Percentiles rank a stretch among this genome's conserved stretches.
These are phyloP conservation scores for Cassiopea andromeda DNA, from an alignment of 30 jellyfish, hydroid and myxozoan species.

Conservation along the genomic window DNA sequence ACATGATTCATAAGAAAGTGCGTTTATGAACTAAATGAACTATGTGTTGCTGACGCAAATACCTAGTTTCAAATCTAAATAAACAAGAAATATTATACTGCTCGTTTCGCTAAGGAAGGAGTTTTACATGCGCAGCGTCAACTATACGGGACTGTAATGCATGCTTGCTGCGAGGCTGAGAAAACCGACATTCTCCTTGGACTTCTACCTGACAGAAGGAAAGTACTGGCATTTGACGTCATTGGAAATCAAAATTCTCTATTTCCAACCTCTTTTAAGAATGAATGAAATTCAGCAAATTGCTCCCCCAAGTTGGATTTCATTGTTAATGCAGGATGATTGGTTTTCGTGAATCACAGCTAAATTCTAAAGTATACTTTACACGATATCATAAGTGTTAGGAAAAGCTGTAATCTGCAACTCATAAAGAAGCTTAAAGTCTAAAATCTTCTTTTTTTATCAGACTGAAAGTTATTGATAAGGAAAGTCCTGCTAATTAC, in stretches of 20 bases:
- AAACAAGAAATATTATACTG: too few relatives aligned
- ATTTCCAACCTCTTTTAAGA: background rate
- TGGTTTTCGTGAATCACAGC: background rate
- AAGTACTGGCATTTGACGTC: background rate
- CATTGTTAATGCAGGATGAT: background rate
- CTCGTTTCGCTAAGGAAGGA: too few relatives aligned
- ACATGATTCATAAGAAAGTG: too few relatives aligned
- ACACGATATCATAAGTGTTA: background rate
- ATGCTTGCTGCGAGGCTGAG: too few relatives aligned
- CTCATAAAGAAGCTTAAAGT: background rate
- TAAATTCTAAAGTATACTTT: background rate
- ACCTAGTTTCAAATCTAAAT: too few relatives aligned
- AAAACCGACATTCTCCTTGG: too few relatives aligned
- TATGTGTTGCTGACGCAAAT: too few relatives aligned
- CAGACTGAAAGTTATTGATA: background rate
- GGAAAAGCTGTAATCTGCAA: background rate
- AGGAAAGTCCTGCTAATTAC: background rate
- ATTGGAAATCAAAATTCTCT: background rate
- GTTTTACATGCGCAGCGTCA: too few relatives aligned
- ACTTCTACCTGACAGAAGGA: background rate
- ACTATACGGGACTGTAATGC: too few relatives aligned
- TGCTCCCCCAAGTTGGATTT: background rate
- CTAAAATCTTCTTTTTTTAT: background rate
- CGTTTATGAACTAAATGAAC: too few relatives aligned
- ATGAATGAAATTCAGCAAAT: background rate